These are phyloP conservation scores for Drosophila miranda DNA, from an alignment of 1,140 invertebrate genomes.

Conservation along the genomic window DNA sequence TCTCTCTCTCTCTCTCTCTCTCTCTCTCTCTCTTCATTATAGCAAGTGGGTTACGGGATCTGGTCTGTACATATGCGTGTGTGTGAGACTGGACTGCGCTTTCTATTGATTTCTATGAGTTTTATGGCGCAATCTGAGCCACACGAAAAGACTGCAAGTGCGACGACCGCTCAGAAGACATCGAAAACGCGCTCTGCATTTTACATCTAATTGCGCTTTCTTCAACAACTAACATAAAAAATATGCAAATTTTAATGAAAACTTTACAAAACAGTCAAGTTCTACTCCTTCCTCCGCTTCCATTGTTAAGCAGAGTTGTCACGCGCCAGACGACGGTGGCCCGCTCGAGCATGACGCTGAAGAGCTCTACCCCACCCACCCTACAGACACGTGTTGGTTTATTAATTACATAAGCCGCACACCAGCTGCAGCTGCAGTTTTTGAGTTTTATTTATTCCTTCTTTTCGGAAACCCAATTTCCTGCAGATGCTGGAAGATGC, in stretches of 20 bases:
- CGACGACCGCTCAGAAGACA: conserved; percentile 12
- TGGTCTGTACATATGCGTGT: neutral
- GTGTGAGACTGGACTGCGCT: conserved; percentile 56
- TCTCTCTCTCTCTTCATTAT: conserved; percentile 50
- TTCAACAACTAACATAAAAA: conserved; percentile 10
- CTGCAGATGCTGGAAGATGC: conserved; percentile 63
- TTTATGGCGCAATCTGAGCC: conserved; percentile 73
- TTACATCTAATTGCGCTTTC: conserved; percentile 32
- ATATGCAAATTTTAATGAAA: conserved; percentile 31
- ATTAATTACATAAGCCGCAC: conserved; percentile 74
- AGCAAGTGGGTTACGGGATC: conserved; percentile 68
- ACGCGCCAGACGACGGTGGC: conserved; percentile 50
- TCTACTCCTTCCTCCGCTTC: conserved; percentile 27
- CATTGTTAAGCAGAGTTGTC: conserved; percentile 61
- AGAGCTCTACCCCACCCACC: conserved; percentile 2
- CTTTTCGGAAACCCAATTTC: conserved; percentile 60
- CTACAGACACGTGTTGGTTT: conserved; percentile 71
- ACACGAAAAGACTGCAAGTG: conserved; percentile 30
- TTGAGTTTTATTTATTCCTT: conserved; percentile 27
- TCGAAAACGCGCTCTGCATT: conserved; percentile 48
- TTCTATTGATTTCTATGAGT: conserved; percentile 79
- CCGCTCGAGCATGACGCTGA: conserved; percentile 42
- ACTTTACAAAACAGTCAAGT: conserved; percentile 6
- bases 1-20: conserved; percentile 11
- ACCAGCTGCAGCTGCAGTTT: conserved; percentile 54